Percentiles rank a stretch among this genome's conserved stretches.
Evolutionary conservation across 2,113 vertebrate genomes (phyloP).

Genomic region (Podiceps cristatus): DNA sequence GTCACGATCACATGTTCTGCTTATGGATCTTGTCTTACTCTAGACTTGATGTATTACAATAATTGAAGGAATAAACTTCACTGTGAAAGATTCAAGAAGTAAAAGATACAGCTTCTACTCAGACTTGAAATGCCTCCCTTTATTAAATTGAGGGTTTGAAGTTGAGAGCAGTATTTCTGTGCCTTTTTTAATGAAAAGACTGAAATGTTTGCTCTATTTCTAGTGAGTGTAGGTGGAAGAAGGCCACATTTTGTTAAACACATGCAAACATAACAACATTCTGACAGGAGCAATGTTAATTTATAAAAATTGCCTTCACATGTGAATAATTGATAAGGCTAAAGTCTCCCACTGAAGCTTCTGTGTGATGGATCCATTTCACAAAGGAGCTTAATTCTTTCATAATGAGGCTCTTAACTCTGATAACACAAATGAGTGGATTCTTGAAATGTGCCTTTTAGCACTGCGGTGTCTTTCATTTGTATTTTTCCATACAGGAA

Average conservation of each 20-base stretch:
- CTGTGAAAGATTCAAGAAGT: constrained; percentile 1
- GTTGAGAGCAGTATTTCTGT: neutral
- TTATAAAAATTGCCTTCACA: constrained; percentile 8
- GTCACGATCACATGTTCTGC: constrained; percentile 14
- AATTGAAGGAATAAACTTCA: constrained; percentile 49
- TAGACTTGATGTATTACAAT: constrained; percentile 30
- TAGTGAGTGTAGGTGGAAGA: constrained; percentile 23
- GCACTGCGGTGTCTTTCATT: neutral
- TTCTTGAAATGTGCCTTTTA: constrained; percentile 4
- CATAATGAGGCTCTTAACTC: constrained; percentile 3
- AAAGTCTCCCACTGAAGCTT: neutral
- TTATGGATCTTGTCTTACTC: constrained; percentile 41
- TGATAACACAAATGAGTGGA: neutral
- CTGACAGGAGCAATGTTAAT: constrained; percentile 14
- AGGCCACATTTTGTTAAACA: constrained; percentile 23
- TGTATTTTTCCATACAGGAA: neutral
- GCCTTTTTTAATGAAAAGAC: neutral
- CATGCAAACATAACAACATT: constrained; percentile 24
- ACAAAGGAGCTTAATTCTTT: constrained; percentile 2
- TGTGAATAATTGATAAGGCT: constrained; percentile 15
- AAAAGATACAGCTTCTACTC: neutral
- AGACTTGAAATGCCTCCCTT: neutral
- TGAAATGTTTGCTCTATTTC: constrained; percentile 31
- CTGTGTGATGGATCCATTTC: neutral
- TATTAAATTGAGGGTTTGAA: constrained; percentile 10